A percentile compares a stretch with the other conserved stretches of the same genome.
These are phyloP conservation scores for Zaprionus kolodkinae DNA, from an alignment of 1,140 invertebrate species.

Conservation along the genomic window DNA sequence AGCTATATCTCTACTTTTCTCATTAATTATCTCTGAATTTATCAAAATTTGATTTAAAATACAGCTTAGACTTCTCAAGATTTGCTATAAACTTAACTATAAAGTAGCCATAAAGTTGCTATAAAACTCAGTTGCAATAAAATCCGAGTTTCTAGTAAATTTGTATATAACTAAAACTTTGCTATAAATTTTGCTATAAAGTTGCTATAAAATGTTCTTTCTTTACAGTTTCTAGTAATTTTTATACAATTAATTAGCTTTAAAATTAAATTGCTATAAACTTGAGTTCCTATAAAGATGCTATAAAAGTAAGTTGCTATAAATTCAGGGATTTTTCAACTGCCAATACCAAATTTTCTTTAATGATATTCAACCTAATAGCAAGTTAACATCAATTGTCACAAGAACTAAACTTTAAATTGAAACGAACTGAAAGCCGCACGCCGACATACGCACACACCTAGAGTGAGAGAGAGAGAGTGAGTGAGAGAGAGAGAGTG, in stretches of 20 bases:
- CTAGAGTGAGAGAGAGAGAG: too few species aligned
- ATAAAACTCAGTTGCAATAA: neutral
- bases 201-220: neutral
- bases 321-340: neutral
- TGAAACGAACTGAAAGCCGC: slow-evolving; percentile 27
- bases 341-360: neutral
- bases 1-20: too few species aligned
- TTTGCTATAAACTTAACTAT: neutral
- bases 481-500: too few species aligned
- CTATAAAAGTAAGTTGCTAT: neutral
- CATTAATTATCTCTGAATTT: neutral
- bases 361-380: slow-evolving; percentile 8
- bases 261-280: neutral
- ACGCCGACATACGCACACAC: neutral
- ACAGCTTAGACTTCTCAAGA: neutral
- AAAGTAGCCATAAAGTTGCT: neutral
- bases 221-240: too few species aligned
- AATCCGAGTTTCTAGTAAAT: neutral
- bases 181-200: neutral
- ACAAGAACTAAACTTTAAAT: slow-evolving; percentile 24
- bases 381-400: slow-evolving; percentile 9
- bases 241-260: neutral
- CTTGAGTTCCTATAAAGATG: neutral
- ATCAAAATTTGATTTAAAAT: neutral
- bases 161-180: too few species aligned